Evolutionary conservation across 1,140 invertebrate species (phyloP), one percentile per base, ranked within the genome.

Genomic region (Drosophila rhopaloa): DNA sequence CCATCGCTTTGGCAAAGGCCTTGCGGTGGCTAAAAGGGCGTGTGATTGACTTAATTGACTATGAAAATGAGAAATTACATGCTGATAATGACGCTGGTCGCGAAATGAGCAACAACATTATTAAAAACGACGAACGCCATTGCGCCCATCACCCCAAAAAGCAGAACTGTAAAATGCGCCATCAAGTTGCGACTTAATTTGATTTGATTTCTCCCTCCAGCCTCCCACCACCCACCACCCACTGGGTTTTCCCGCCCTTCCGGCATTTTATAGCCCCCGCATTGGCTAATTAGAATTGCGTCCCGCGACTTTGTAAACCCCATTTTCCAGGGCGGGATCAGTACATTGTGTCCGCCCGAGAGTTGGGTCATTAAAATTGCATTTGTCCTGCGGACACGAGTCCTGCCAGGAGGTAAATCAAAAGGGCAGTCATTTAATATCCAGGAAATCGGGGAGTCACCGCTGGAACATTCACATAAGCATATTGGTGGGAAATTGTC

Each of bases 41-140:
- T 91, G 91, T 92, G 91, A 92, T 92, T 91, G 91, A 92, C 91
- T 91, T 92, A 92, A 92, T 92, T 92, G 91, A 91, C 91, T 91
- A 91, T 91, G 86, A 91, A 91, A 91, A 91, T 91, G 90, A 91
- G 88, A 91, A 92, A 90, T 92, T 91, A 86, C 84, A 90, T 85
- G 81, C 81, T 76, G 81, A 84, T 90, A 90, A 90, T 90, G 85
- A 90, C 81, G 73, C 66, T 88, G 84, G 67, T 50, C 73, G 81
- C 88, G 76, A 81, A 90, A 90, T 90, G 88, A 88, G 79, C 82
- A 82, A 75, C 79, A 76, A 90, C 68, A 72, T 71, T 71, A 71
- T 71, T 71, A 71, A 71, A 71, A 71, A 72, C 41, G 59, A 1
- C 57, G 35, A 14, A 32, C n/a, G 29, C 48, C n/a, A 14, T 4